Evolutionary conservation across 2,888 invertebrate species (phyloP).

Genomic region (Emmelina monodactyla): DNA sequence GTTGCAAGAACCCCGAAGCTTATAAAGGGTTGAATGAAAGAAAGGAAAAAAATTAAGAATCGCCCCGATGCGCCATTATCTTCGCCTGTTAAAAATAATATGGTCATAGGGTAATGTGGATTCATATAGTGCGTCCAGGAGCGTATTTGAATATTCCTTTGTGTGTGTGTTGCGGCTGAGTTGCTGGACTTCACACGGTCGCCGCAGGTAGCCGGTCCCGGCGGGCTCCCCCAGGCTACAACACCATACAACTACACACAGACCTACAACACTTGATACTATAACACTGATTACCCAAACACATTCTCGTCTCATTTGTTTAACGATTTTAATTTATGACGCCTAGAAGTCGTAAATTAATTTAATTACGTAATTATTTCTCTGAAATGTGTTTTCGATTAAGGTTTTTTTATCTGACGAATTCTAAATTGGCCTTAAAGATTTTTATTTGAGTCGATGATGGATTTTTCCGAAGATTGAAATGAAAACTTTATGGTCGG

Average conservation of each 20-base stretch:
- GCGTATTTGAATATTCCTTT: conserved; percentile 60
- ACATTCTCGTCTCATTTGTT: neutral
- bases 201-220: conserved; percentile 25
- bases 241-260: neutral
- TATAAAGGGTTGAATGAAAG: conserved; percentile 50
- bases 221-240: neutral
- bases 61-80: conserved; percentile 65
- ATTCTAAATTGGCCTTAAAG: conserved; percentile 30
- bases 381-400: conserved; percentile 13
- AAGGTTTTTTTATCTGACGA: conserved; percentile 33
- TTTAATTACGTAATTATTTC: neutral
- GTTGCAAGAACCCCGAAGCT: conserved; percentile 59
- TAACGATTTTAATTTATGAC: neutral
- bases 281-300: too few species aligned
- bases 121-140: conserved; percentile 62
- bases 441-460: too few species aligned
- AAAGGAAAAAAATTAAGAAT: conserved; percentile 62
- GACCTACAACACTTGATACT: neutral
- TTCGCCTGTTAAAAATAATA: conserved; percentile 64
- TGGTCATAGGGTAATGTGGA: conserved; percentile 63
- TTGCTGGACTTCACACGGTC: conserved; percentile 64
- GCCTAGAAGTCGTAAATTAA: neutral
- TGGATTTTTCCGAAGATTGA: too few species aligned
- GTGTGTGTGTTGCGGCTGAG: conserved; percentile 37
- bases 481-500: too few species aligned